Conservation (phyloP, 1,140 invertebrate species). For the Drosophila pruinosa region DNA sequence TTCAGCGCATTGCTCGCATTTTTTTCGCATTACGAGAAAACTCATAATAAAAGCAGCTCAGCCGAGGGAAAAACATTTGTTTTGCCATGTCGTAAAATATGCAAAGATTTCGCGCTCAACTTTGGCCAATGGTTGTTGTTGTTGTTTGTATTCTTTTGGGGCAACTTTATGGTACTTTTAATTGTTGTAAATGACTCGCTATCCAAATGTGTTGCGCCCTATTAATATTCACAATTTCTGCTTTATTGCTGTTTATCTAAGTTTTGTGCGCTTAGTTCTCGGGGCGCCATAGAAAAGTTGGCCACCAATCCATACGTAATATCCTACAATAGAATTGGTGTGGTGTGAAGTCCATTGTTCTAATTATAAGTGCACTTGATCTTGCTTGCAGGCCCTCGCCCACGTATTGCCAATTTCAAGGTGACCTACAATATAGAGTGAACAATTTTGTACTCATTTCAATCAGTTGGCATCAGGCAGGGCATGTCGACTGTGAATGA, state of each 20-base stretch:
- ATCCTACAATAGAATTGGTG: neutral
- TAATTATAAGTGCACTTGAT: constrained; percentile 66
- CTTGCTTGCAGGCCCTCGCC: constrained; percentile 40
- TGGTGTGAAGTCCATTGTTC: constrained; percentile 42
- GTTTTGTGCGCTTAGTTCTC: constrained; percentile 45
- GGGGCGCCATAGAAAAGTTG: constrained; percentile 57
- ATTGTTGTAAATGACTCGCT: constrained; percentile 63
- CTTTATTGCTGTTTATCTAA: constrained; percentile 73
- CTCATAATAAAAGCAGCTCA: constrained; percentile 70
- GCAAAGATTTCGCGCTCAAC: constrained; percentile 50
- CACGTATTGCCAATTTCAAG: constrained; percentile 49
- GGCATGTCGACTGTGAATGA: constrained; percentile 37
- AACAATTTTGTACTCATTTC: neutral
- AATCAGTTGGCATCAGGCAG: constrained; percentile 17
- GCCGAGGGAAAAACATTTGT: constrained; percentile 72
- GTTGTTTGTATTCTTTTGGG: constrained; percentile 39
- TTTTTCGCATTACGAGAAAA: constrained; percentile 68
- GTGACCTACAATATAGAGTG: constrained; percentile 31
- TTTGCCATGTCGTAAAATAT: constrained; percentile 78
- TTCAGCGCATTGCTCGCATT: constrained; percentile 72
- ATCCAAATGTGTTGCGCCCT: constrained; percentile 68
- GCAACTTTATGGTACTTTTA: constrained; percentile 73
- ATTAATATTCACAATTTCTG: constrained; percentile 66
- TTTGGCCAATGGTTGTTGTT: constrained; percentile 13
- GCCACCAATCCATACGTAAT: constrained; percentile 7